Percentiles rank a stretch among this genome's conserved stretches.
Conservation (phyloP, 2,888 invertebrate genomes). For the Eilema griseolum region DNA sequence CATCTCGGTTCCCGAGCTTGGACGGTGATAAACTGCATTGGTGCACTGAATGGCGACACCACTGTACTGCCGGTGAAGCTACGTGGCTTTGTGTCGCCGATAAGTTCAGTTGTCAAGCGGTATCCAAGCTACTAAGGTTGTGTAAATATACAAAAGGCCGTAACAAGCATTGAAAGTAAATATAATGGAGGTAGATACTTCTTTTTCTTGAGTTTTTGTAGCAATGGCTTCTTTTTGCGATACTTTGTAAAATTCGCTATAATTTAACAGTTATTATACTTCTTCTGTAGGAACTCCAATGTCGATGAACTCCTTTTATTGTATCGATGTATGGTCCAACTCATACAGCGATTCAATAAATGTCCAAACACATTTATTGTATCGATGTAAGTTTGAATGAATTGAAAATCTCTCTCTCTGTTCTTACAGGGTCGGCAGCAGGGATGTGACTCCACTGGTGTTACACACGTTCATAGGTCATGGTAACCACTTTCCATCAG, state of each 20-base stretch:
- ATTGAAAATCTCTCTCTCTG: no score
- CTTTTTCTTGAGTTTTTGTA: neutral
- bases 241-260: neutral
- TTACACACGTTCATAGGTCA: no score
- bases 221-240: neutral
- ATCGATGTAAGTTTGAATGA: no score
- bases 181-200: neutral
- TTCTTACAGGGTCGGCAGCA: no score
- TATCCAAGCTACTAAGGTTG: slow-evolving; percentile 35
- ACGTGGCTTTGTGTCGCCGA: slow-evolving; percentile 50
- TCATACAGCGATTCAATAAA: no score
- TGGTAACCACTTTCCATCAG: no score
- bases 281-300: no score
- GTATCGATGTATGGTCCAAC: no score
- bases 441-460: no score
- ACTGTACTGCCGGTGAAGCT: slow-evolving; percentile 21
- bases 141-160: slow-evolving; percentile 31
- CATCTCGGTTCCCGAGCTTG: slow-evolving; percentile 23
- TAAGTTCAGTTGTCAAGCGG: slow-evolving; percentile 59
- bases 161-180: neutral
- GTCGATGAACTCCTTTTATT: no score
- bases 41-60: slow-evolving; percentile 50
- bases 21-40: slow-evolving; percentile 53
- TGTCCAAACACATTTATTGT: no score
- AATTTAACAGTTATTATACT: no score